Conservation (phyloP, 2,888 invertebrate species). For the Tanytarsus gracilentus region DNA sequence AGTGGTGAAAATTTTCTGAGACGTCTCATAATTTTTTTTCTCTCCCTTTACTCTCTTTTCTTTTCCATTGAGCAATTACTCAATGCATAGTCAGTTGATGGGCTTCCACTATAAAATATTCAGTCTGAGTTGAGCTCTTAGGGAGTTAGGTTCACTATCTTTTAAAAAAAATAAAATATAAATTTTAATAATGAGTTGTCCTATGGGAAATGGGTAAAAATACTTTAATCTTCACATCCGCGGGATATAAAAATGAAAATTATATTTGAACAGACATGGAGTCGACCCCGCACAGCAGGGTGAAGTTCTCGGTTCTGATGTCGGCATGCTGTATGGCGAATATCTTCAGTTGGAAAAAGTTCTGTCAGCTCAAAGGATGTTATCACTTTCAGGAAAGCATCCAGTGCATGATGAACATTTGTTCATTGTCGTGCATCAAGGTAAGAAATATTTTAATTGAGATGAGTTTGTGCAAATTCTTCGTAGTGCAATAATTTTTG, state of each 20-base stretch:
- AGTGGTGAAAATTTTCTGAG: background rate
- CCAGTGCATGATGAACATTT: conserved; percentile 94
- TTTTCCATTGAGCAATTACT: background rate
- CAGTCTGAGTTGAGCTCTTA: background rate
- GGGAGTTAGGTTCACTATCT: background rate
- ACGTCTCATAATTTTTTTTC: background rate
- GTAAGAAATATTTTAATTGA: no score
- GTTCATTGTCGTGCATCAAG: conserved; percentile 96
- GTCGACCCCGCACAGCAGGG: conserved; percentile 43
- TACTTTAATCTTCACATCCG: background rate
- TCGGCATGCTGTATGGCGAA: conserved; percentile 81
- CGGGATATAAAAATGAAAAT: background rate
- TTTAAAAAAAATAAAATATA: background rate
- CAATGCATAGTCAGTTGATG: background rate
- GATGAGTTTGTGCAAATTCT: background rate
- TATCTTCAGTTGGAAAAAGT: conserved; percentile 86
- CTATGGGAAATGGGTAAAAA: conserved; percentile 22
- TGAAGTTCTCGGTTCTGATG: conserved; percentile 55
- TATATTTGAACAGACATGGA: background rate
- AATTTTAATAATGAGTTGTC: conserved; percentile 24
- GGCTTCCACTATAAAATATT: background rate
- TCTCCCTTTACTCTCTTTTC: background rate
- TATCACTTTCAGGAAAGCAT: conserved; percentile 61
- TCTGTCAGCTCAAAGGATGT: conserved; percentile 68
- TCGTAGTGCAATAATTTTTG: background rate